Percentiles rank a stretch among this genome's conserved stretches.
Evolutionary conservation across 2,797 vertebrate genomes (phyloP).

Genomic region (Gambelia wislizenii): DNA sequence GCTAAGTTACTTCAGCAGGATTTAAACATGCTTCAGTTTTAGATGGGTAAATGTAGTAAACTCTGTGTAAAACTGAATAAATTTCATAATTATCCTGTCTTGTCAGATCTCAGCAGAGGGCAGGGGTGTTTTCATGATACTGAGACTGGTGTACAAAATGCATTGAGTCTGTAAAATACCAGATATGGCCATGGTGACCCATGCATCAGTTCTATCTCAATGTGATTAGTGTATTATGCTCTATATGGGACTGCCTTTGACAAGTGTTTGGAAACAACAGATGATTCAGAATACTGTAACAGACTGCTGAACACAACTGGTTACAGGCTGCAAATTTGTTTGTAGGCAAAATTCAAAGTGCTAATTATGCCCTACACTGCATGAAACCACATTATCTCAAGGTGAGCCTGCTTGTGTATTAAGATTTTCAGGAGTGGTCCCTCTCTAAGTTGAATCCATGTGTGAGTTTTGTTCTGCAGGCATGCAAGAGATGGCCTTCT

Average conservation of each 20-base stretch:
- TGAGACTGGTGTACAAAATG: neutral
- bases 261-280: neutral
- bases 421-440: neutral
- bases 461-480: neutral
- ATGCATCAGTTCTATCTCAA: neutral
- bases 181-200: neutral
- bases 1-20: slow-evolving; percentile 30
- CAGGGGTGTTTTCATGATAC: neutral
- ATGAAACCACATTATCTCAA: neutral
- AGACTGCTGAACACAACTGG: neutral
- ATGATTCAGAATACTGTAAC: neutral
- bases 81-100: neutral
- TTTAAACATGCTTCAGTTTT: slow-evolving; percentile 48
- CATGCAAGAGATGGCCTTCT: neutral
- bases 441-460: neutral
- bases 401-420: neutral
- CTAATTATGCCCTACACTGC: neutral
- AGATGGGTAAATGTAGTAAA: slow-evolving; percentile 38
- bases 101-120: neutral
- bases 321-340: neutral
- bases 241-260: neutral
- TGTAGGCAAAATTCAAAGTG: neutral
- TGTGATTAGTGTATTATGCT: neutral
- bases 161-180: neutral
- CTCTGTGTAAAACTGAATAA: slow-evolving; percentile 1